Base-by-base conservation (phyloP, 1,140 invertebrate species). In the Zeugodacus cucurbitae region DNA sequence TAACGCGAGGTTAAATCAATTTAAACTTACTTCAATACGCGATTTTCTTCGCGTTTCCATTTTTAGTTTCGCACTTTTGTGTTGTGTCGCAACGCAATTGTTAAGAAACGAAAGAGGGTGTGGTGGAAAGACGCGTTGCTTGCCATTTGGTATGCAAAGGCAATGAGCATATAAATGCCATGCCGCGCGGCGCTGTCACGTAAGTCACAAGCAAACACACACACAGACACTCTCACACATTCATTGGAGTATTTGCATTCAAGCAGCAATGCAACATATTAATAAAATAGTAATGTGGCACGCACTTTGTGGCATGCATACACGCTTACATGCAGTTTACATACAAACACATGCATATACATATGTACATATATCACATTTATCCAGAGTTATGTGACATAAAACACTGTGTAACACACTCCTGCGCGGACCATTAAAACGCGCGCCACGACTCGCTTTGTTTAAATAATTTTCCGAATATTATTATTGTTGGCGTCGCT, bases 251-350 rank as follows among this genome's bases (percentile, higher is more conserved):
- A 62, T 62, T n/a, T 62, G 17, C 58, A 26, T 62, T 10, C 48
- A 54, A 54, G 48, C 48, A 14, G 32, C 32, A 37, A 34, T 37
- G 67, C 67, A 74, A 74, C 67, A 74, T 74, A 74, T 74, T 74
- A 74, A 74, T 74, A 74, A 74, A 74, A 74, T 74, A 37, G 67
- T 32, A 74, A 74, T 74, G 67, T 74, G 34, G 67, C 67, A 74
- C 67, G 67, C 67, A 74, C 34, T 74, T 74, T 74, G 67, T 37
- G 67, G 20, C 17, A 37, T 8, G 29, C 26, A 41, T n/a, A 74
- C 20, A 74, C 17, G 22, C 67, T 17, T 17, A 41, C 32, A 41
- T 41, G 17, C 32, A 74, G 34, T 26, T 34, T 41, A 14, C 32
- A 74, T 20, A 20, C 62, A 32, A 3, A 34, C 64, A 67, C 64